Evolutionary conservation across 1,140 invertebrate genomes (phyloP).

Genomic region (Orius laevigatus): DNA sequence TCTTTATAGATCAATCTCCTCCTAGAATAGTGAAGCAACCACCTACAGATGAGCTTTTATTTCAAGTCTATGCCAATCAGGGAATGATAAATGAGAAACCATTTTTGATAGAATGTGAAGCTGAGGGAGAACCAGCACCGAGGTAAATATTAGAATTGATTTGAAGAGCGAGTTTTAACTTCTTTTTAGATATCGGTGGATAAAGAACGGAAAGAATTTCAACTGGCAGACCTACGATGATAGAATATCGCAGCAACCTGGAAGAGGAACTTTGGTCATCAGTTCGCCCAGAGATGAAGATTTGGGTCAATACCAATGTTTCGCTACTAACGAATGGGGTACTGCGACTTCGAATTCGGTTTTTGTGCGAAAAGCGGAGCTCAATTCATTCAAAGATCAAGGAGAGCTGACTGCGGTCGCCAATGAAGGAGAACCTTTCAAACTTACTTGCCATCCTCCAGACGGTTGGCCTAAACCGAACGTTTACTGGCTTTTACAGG

Average conservation of each 20-base stretch:
- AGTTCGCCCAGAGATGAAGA: slow-evolving; percentile 78
- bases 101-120: slow-evolving; percentile 88
- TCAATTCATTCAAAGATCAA: slow-evolving; percentile 80
- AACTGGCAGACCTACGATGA: slow-evolving; percentile 82
- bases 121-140: slow-evolving; percentile 76
- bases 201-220: slow-evolving; percentile 87
- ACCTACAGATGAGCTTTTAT: slow-evolving; percentile 72
- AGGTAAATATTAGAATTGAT: slow-evolving; percentile 39
- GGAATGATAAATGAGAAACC: slow-evolving; percentile 79
- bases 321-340: slow-evolving; percentile 88
- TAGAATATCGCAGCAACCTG: slow-evolving; percentile 81
- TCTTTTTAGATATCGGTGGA: slow-evolving; percentile 72
- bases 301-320: slow-evolving; percentile 91
- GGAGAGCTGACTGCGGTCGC: slow-evolving; percentile 41
- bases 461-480: slow-evolving; percentile 87
- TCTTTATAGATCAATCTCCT: slow-evolving; percentile 55
- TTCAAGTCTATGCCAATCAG: slow-evolving; percentile 59
- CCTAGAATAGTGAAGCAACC: slow-evolving; percentile 82
- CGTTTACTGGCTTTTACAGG: slow-evolving; percentile 82
- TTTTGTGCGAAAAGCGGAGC: slow-evolving; percentile 83
- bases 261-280: slow-evolving; percentile 79
- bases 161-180: slow-evolving; percentile 8
- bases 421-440: slow-evolving; percentile 73
- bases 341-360: slow-evolving; percentile 87
- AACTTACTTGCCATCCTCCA: slow-evolving; percentile 72